These are phyloP conservation scores for Ictalurus furcatus DNA, from an alignment of 2,113 vertebrate genomes.

Conservation along the genomic window DNA sequence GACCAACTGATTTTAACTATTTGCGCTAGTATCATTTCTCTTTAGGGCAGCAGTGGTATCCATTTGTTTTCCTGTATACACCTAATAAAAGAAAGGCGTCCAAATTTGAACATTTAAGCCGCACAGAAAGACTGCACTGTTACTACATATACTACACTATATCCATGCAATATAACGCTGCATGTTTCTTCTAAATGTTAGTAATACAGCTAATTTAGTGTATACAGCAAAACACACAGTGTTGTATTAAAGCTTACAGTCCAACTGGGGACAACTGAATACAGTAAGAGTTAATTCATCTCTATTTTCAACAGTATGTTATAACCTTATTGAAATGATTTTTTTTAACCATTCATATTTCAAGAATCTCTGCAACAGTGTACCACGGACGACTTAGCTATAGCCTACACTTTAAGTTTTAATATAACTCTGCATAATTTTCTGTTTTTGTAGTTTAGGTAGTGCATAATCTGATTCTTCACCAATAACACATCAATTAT, in stretches of 20 bases:
- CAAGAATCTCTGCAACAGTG: neutral
- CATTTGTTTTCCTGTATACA: neutral
- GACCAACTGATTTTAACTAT: neutral
- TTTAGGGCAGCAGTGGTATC: neutral
- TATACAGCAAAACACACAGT: neutral
- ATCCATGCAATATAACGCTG: neutral
- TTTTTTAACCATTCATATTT: neutral
- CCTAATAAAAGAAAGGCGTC: neutral
- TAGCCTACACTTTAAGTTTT: neutral
- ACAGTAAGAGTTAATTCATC: neutral
- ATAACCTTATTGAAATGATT: neutral
- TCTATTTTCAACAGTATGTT: neutral
- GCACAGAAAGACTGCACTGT: neutral
- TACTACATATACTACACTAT: neutral
- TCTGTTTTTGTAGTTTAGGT: neutral
- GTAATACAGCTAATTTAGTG: neutral
- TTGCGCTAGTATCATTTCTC: neutral
- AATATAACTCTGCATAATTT: neutral
- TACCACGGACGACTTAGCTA: no score
- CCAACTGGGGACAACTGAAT: neutral
- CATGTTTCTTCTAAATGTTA: neutral
- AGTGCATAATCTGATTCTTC: neutral
- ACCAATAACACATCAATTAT: neutral
- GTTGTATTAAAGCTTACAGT: neutral
- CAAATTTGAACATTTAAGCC: neutral